A percentile compares a stretch with the other conserved stretches of the same genome.
Conservation (phyloP, 2,797 vertebrate genomes). For the Melopsittacus undulatus region DNA sequence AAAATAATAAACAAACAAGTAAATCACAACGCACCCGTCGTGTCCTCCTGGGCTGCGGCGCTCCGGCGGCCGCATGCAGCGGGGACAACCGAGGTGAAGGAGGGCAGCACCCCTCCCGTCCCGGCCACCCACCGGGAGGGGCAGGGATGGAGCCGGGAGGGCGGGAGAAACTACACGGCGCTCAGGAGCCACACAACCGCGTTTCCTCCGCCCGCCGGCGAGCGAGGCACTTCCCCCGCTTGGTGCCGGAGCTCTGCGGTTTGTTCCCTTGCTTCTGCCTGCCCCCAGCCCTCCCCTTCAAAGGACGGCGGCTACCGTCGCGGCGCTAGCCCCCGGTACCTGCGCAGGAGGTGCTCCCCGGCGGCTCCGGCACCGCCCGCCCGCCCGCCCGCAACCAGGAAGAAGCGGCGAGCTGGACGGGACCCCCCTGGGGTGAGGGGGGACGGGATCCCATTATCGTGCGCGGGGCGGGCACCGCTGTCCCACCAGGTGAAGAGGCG, state of each 20-base stretch:
- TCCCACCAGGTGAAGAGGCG: neutral
- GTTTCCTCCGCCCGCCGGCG: neutral
- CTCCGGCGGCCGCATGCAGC: neutral
- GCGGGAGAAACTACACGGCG: neutral
- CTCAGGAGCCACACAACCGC: neutral
- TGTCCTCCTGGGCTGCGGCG: neutral
- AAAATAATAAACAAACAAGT: neutral
- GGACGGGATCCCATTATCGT: neutral
- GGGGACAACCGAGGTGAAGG: neutral
- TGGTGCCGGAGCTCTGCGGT: neutral
- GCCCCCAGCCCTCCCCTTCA: neutral
- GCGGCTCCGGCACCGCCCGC: neutral
- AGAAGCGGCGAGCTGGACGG: neutral
- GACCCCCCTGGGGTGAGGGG: too few species aligned
- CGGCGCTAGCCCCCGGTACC: neutral
- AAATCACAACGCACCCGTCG: constrained; percentile 5
- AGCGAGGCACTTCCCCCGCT: neutral
- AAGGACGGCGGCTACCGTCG: neutral
- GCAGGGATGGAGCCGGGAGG: neutral
- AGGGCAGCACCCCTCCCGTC: neutral
- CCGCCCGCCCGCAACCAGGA: neutral
- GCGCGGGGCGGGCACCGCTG: too few species aligned
- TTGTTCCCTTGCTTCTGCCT: neutral
- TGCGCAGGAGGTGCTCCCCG: neutral
- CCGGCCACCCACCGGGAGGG: neutral